Conservation (phyloP, 2,888 invertebrate genomes). For the Brenthis daphne region DNA sequence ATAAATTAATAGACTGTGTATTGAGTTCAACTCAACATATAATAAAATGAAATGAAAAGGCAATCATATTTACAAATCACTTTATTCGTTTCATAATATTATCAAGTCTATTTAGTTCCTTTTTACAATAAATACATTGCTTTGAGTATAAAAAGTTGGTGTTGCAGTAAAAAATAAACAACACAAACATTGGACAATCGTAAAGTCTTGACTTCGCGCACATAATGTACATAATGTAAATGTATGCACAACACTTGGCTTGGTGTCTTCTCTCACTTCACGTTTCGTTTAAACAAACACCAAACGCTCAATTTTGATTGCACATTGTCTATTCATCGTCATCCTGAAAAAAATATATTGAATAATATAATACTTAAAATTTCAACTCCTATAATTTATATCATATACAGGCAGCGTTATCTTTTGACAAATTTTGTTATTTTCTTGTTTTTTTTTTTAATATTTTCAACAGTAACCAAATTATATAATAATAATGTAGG, state of each 20-base stretch:
- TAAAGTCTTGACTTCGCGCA: constrained; percentile 65
- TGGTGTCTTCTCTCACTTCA: constrained; percentile 51
- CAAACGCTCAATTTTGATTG: constrained; percentile 66
- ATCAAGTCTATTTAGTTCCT: constrained; percentile 73
- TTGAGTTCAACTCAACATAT: neutral
- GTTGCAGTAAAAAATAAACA: constrained; percentile 69
- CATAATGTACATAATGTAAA: constrained; percentile 51
- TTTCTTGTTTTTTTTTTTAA: no score
- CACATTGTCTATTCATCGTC: constrained; percentile 62
- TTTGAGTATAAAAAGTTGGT: constrained; percentile 76
- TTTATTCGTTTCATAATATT: constrained; percentile 74
- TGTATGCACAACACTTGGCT: constrained; percentile 54
- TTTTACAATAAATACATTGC: constrained; percentile 79
- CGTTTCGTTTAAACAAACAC: constrained; percentile 47
- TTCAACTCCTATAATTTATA: neutral
- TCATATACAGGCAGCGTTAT: neutral
- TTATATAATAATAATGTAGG: no score
- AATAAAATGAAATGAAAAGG: constrained; percentile 34
- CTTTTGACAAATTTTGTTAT: no score
- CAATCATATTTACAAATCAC: constrained; percentile 73
- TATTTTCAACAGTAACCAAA: no score
- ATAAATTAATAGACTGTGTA: neutral
- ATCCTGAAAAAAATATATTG: constrained; percentile 51
- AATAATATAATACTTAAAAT: constrained; percentile 20
- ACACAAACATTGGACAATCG: constrained; percentile 69